A percentile compares a stretch with the other conserved stretches of the same genome.
phyloP scores from a whole-genome alignment of 2,113 vertebrate genomes.

The Amia ocellicauda region DNA sequence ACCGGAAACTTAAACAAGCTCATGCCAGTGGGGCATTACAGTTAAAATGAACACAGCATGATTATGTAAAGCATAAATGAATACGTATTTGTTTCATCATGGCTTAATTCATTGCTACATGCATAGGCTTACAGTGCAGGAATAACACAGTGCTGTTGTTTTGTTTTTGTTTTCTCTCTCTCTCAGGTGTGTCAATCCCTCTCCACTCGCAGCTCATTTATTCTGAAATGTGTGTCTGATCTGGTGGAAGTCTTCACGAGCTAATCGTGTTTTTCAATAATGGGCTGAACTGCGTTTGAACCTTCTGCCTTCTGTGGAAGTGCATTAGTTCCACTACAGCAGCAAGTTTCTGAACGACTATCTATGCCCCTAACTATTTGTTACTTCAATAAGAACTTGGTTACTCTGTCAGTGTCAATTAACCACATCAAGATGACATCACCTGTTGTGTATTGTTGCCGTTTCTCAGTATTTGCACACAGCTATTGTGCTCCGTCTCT shows the following conservation, averaged over 20 bases:
- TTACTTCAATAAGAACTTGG: background rate
- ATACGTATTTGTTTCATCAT: too few species aligned
- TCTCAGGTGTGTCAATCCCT: background rate
- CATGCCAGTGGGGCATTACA: too few species aligned
- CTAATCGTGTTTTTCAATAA: background rate
- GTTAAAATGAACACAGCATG: too few species aligned
- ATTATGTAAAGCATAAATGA: too few species aligned
- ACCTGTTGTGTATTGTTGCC: constrained; percentile 3
- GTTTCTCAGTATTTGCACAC: background rate
- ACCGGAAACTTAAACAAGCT: too few species aligned
- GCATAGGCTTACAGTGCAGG: too few species aligned
- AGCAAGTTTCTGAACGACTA: background rate
- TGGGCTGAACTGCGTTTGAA: background rate
- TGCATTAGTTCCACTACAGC: background rate
- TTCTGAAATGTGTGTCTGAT: background rate
- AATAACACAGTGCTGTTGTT: too few species aligned
- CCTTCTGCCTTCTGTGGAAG: background rate
- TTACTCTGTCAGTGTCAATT: constrained; percentile 15
- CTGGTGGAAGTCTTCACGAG: background rate
- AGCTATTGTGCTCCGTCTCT: background rate
- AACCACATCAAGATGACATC: constrained; percentile 10
- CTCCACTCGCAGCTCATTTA: background rate
- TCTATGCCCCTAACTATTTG: background rate
- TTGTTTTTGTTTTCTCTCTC: too few species aligned
- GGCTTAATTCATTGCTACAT: too few species aligned